Percentiles rank a stretch among this genome's conserved stretches.
Conservation (phyloP, 2,888 invertebrate species). For the Dromius quadrimaculatus region DNA sequence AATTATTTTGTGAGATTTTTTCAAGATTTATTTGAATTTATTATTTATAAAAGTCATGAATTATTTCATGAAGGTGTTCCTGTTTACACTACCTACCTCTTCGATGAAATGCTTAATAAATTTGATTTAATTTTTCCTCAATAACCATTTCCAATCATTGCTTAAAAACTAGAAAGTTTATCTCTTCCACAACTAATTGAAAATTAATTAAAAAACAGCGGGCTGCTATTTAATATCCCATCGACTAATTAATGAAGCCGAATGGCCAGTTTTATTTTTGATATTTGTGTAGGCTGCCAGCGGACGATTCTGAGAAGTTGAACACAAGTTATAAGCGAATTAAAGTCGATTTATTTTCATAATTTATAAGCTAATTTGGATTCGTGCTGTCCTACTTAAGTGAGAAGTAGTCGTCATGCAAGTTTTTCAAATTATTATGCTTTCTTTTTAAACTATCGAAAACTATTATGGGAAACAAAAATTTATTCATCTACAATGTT, state of each 20-base stretch:
- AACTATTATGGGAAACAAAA: not conserved
- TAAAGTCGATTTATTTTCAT: too few species aligned
- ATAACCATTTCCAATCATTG: conserved; percentile 9
- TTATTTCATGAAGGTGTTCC: conserved; percentile 3
- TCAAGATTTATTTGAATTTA: too few species aligned
- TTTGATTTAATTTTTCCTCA: conserved; percentile 30
- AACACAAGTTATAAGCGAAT: too few species aligned
- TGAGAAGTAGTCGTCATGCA: too few species aligned
- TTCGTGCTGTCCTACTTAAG: not conserved
- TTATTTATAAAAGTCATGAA: too few species aligned
- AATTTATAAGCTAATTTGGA: not conserved
- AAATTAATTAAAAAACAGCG: conserved; percentile 31
- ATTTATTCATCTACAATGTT: not conserved
- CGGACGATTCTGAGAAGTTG: not conserved
- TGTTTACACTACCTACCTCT: not conserved
- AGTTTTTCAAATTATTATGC: too few species aligned
- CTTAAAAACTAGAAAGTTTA: conserved; percentile 26
- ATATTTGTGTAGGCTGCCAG: not conserved
- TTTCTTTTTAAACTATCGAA: not conserved
- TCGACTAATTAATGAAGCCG: conserved; percentile 22
- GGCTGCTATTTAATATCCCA: conserved; percentile 18
- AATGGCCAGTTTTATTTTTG: not conserved
- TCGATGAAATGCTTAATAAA: conserved; percentile 6
- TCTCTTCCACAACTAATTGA: conserved; percentile 27
- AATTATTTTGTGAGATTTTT: too few species aligned